phyloP scores from a whole-genome alignment of 1,140 invertebrate genomes.

The roundworm (Caenorhabditis elegans) region DNA sequence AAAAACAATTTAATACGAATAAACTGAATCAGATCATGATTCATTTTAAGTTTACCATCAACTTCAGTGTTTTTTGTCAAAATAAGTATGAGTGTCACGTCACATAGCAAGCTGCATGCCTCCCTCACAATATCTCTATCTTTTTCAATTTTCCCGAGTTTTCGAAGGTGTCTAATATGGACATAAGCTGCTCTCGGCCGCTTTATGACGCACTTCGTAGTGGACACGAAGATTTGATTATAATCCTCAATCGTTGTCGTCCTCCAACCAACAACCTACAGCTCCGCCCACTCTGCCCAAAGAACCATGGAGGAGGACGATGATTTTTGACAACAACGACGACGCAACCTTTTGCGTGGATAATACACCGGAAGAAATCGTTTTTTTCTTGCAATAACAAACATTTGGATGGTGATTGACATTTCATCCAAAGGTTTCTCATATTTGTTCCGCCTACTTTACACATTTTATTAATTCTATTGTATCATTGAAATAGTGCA shows the following conservation, averaged over 20 bases:
- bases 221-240: constrained; percentile 33
- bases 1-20: too few species aligned
- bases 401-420: background rate
- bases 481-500: too few species aligned
- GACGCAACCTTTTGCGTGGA: background rate
- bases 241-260: constrained; percentile 14
- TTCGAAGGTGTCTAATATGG: constrained; percentile 28
- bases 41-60: too few species aligned
- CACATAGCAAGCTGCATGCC: background rate
- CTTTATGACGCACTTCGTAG: constrained; percentile 28
- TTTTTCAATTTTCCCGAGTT: background rate
- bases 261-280: background rate
- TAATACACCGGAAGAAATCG: background rate
- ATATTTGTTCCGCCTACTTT: background rate
- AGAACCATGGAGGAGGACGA: background rate
- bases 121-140: background rate
- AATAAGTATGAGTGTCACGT: background rate
- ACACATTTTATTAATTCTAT: background rate
- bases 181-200: background rate
- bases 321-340: constrained; percentile 10
- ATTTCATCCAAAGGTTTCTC: background rate
- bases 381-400: background rate
- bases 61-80: too few species aligned
- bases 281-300: background rate
- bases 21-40: too few species aligned